A percentile compares a stretch with the other conserved stretches of the same genome.
phyloP scores from a whole-genome alignment of 1,140 invertebrate species.

The Aphelinus certus region DNA sequence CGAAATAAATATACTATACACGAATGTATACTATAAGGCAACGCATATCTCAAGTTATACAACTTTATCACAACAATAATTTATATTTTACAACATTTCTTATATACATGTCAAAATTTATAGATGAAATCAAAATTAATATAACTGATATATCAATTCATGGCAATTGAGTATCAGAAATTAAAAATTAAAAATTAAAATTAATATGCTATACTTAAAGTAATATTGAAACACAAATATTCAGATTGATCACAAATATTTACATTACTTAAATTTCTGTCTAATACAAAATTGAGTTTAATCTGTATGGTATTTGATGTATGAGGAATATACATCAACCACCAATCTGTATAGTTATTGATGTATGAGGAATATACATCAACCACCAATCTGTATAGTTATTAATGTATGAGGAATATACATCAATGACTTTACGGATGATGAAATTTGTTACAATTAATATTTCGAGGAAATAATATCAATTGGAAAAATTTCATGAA shows the following conservation, averaged over 20 bases:
- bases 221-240: no score
- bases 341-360: neutral
- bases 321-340: constrained; percentile 1
- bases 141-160: no score
- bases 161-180: no score
- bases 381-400: constrained; percentile 1
- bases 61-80: constrained; percentile 22
- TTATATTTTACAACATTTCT: constrained; percentile 13
- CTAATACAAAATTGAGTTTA: no score
- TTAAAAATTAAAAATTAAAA: no score
- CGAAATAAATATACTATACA: constrained; percentile 29
- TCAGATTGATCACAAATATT: no score
- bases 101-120: constrained; percentile 19
- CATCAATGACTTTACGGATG: neutral
- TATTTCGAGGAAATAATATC: no score
- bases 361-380: neutral
- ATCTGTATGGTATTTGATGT: neutral
- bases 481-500: no score
- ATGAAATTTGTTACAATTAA: no score
- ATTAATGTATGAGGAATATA: constrained; percentile 1
- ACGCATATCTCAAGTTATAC: constrained; percentile 25
- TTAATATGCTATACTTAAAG: no score
- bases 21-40: constrained; percentile 6
- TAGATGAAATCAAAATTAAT: neutral
- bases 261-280: no score